Base-by-base conservation (phyloP, 2,113 vertebrate species). In the Pachycephala philippinensis region DNA sequence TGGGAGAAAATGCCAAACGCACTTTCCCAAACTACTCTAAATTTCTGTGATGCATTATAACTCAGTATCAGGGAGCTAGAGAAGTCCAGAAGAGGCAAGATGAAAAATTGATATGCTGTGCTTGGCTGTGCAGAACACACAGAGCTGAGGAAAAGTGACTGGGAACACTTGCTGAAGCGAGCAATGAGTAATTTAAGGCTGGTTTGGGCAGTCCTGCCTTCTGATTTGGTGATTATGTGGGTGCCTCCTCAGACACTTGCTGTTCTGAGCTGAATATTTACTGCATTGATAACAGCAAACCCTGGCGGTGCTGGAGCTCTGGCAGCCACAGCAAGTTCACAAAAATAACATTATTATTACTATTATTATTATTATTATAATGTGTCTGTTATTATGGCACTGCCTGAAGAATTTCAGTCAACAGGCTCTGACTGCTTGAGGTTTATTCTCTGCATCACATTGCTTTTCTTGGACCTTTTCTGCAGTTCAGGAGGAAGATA, bases 51-150 rank as follows among this genome's bases (percentile, higher is more conserved):
- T 90, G 79, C 78, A 37, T 96, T 83, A 39, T 90, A 96, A 74
- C n/a, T 86, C 86, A 6, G 71, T 83, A 95, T 78, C 49, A 63
- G 90, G 79, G 65, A 83, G 59, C 56, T 83, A 60, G 77, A 89
- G 77, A 76, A 90, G 35, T 89, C 91, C 76, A 75, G 60, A 95
- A 93, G 71, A 87, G 74, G 75, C 61, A 57, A 88, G 95, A 96
- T 97, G 94, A 97, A 97, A 97, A 96, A 96, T 95, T 91, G 93
- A 95, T 96, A 87, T 47, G 81, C 88, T 93, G 78, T 87, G 93
- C 92, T 95, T 89, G 44, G 5, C 70, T 89, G 96, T 88, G 92
- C 87, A 90, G 96, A 97, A 89, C 90, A 71, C 76, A 91, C 61
- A 92, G 92, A 95, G 76, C 84, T 61, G 66, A 84, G 85, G 57